These are phyloP conservation scores for Gymnodraco acuticeps DNA, from an alignment of 2,797 vertebrate genomes.

Conservation along the genomic window DNA sequence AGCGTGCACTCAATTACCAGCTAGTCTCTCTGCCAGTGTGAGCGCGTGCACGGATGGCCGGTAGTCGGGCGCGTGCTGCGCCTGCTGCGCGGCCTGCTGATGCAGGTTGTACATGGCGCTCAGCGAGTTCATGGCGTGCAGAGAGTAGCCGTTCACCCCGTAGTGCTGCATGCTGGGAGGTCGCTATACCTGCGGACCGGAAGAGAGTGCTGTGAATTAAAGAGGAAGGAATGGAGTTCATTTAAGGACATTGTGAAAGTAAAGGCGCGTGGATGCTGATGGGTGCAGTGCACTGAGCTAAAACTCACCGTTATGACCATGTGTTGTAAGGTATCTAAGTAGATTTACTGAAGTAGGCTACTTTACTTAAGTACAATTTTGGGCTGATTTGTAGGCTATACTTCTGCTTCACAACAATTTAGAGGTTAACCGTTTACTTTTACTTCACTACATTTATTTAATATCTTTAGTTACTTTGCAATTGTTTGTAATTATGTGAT, in stretches of 20 bases:
- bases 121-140: constrained; percentile 97
- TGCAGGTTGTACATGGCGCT: constrained; percentile 99
- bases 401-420: too few species aligned
- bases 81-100: constrained; percentile 98
- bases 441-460: too few species aligned
- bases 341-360: too few species aligned
- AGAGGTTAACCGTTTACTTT: too few species aligned
- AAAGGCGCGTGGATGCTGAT: neutral
- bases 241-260: neutral
- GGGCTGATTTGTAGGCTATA: too few species aligned
- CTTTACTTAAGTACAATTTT: too few species aligned
- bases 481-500: too few species aligned
- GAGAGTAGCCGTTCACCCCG: constrained; percentile 96
- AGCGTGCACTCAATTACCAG: constrained; percentile 91
- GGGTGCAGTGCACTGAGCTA: neutral
- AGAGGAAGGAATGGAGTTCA: neutral
- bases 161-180: constrained; percentile 94
- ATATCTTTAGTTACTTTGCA: too few species aligned
- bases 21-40: constrained; percentile 95
- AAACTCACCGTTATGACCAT: too few species aligned
- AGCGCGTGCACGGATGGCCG: constrained; percentile 95
- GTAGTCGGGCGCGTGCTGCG: constrained; percentile 95
- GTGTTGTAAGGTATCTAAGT: too few species aligned
- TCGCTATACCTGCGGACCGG: constrained; percentile 49
- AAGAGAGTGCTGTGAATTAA: constrained; percentile 2